Conservation (phyloP, 2,797 vertebrate genomes). For the Otus scops region DNA sequence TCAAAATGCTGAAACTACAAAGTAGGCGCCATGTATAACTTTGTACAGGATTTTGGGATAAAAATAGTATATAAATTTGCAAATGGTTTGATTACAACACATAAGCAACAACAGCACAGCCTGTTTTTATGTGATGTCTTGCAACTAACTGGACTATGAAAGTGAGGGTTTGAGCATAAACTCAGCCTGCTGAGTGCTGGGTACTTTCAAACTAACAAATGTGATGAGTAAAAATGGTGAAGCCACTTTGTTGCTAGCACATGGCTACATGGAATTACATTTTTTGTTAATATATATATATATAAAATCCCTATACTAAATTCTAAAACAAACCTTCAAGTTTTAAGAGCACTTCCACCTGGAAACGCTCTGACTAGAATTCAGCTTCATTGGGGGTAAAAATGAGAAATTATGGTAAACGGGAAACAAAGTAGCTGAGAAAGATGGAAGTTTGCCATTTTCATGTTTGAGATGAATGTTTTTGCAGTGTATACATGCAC, state of each 20-base stretch:
- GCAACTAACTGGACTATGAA: conserved; percentile 71
- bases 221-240: conserved; percentile 64
- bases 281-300: background rate
- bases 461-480: conserved; percentile 70
- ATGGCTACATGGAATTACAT: conserved; percentile 77
- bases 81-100: conserved; percentile 71
- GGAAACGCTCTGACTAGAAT: conserved; percentile 48
- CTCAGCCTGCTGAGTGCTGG: conserved; percentile 70
- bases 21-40: conserved; percentile 74
- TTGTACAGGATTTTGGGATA: conserved; percentile 28
- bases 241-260: conserved; percentile 70
- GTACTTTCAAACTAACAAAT: conserved; percentile 59
- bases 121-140: conserved; percentile 65
- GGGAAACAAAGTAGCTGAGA: conserved; percentile 63
- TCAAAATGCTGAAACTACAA: conserved; percentile 83
- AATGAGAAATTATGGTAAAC: conserved; percentile 67
- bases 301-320: conserved; percentile 59
- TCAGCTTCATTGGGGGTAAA: conserved; percentile 48
- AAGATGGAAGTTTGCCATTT: conserved; percentile 63
- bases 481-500: conserved; percentile 62
- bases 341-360: conserved; percentile 45
- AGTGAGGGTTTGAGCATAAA: conserved; percentile 60
- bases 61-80: conserved; percentile 62
- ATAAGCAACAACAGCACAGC: conserved; percentile 77
- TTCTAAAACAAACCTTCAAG: conserved; percentile 57